Evolutionary conservation across 2,888 invertebrate genomes (phyloP), one percentile per base, ranked within the genome.

Genomic region (Trachelus iudaicus): DNA sequence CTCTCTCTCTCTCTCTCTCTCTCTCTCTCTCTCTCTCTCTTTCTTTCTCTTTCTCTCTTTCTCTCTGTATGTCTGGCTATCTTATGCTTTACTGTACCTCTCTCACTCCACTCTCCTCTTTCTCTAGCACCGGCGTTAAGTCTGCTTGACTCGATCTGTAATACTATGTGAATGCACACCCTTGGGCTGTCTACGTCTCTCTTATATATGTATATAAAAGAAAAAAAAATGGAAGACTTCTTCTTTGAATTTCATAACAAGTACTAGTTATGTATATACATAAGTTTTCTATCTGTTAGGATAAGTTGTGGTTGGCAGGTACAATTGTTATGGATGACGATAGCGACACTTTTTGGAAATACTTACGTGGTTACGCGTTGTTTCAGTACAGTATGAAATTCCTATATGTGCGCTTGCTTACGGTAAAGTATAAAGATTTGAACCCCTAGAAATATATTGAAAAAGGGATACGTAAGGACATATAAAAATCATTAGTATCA

Each of bases 21-120:
- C 77, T 77, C 76, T 34, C 76, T 73, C 78, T 75, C 69, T 73
- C 73, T 34, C 79, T 78, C 76, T 76, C 40, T 68, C 35, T 68
- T 69, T 68, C 78, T 76, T 11, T 35, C 35, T 35, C 12, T 3
- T 12, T 35, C 12, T 35, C 37, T 40, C 78, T 76, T 11, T 34
- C 34, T 34, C 34, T 11, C 34, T 34, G 11, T 34, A 34, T 34
- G 34, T 34, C 35, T 35, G 35, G 12, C 69, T 37, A 15, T 40
- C 40, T 40, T 40, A 40, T 40, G 40, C 40, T 40, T 40, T 40
- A 23, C 15, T 15, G 15, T 40, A 6, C 23, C 40, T 40, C 15
- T 15, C 40, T 15, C 40, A 56, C 71, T 11, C 79, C 75, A 73
- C 75, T 40, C 23, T 15, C 33, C 56, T 56, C 75, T 75, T n/a